These are phyloP conservation scores for Ia io DNA, from an alignment of 2,113 vertebrate genomes.

Conservation along the genomic window DNA sequence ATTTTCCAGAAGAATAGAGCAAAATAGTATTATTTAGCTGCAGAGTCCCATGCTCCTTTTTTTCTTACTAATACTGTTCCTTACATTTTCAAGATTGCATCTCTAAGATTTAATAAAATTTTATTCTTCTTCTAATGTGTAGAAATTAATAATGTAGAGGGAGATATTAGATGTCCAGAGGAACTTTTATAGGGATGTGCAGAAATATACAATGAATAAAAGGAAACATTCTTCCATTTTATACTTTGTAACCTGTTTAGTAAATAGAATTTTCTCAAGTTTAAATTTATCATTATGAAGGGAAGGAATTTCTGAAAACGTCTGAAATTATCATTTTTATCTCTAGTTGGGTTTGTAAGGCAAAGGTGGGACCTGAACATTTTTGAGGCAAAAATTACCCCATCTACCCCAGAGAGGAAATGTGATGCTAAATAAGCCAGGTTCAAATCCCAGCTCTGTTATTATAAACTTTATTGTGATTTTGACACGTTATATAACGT, in stretches of 20 bases:
- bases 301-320: constrained; percentile 23
- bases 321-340: background rate
- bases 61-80: constrained; percentile 51
- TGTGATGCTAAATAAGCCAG: background rate
- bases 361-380: background rate
- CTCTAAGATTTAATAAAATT: constrained; percentile 65
- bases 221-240: constrained; percentile 38
- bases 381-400: background rate
- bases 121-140: constrained; percentile 45
- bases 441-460: background rate
- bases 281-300: constrained; percentile 9
- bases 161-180: constrained; percentile 61
- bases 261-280: background rate
- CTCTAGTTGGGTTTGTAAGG: background rate
- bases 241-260: background rate
- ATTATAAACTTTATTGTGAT: background rate
- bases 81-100: constrained; percentile 74
- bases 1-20: constrained; percentile 65
- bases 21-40: constrained; percentile 54
- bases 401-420: background rate
- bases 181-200: constrained; percentile 20
- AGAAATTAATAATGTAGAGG: constrained; percentile 67
- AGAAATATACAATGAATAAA: constrained; percentile 39
- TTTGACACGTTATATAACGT: background rate
- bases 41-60: constrained; percentile 40